Evolutionary conservation across 2,113 vertebrate genomes (phyloP).

Genomic region (Sprattus sprattus): DNA sequence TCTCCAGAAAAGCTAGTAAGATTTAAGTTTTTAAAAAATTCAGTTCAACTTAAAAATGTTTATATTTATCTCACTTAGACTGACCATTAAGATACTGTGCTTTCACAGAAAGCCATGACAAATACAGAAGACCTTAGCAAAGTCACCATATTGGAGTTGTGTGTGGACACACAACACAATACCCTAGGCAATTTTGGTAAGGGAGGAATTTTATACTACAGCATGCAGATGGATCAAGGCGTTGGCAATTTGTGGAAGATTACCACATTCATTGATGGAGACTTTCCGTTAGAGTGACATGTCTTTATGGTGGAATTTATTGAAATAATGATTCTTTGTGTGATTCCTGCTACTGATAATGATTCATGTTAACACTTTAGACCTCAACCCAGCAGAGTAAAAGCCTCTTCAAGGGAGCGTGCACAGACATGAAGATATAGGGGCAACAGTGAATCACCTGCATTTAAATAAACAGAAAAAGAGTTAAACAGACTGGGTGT

Average conservation of each 20-base stretch:
- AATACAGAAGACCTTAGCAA: constrained; percentile 73
- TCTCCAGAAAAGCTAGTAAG: constrained; percentile 79
- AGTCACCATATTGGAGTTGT: constrained; percentile 79
- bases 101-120: constrained; percentile 75
- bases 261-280: background rate
- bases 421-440: background rate
- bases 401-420: background rate
- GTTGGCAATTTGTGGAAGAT: background rate
- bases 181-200: constrained; percentile 90
- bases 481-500: constrained; percentile 10
- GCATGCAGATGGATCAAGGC: background rate
- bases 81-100: background rate
- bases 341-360: background rate
- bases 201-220: constrained; percentile 34
- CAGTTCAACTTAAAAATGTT: background rate
- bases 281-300: background rate
- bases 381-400: background rate
- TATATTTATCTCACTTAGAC: background rate
- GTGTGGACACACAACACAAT: constrained; percentile 78
- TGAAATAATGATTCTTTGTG: background rate
- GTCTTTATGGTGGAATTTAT: background rate
- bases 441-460: background rate
- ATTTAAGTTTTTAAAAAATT: background rate
- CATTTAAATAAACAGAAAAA: background rate
- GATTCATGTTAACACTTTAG: background rate